Conservation (phyloP, 2,888 invertebrate species). For the Microctonus aethiopoides region DNA sequence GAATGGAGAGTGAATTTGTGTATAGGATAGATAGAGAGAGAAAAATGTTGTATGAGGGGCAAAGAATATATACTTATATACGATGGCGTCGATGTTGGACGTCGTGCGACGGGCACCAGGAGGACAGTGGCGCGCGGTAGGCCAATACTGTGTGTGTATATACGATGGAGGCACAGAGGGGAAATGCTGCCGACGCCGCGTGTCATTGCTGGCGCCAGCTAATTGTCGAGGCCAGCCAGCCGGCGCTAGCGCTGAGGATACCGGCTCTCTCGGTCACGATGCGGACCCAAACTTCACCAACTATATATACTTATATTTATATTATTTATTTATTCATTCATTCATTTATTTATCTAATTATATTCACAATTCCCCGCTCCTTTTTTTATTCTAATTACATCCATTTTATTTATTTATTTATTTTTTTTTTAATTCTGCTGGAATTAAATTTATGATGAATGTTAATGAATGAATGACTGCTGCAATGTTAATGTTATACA, state of each 20-base stretch:
- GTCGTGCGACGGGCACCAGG: slow-evolving; percentile 46
- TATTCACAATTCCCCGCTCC: background rate
- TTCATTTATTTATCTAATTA: slow-evolving; percentile 3
- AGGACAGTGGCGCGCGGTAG: slow-evolving; percentile 61
- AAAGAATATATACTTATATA: background rate
- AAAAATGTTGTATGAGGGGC: background rate
- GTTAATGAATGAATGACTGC: background rate
- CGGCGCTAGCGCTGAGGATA: slow-evolving; percentile 42
- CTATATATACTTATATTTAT: background rate
- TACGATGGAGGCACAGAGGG: slow-evolving; percentile 37
- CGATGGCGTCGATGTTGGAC: slow-evolving; percentile 35
- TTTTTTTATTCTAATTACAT: background rate
- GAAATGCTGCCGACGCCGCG: slow-evolving; percentile 59
- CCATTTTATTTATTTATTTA: background rate
- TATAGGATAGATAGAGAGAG: background rate
- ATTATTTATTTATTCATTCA: slow-evolving; percentile 22
- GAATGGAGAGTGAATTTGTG: slow-evolving; percentile 22
- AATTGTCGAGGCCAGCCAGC: slow-evolving; percentile 65
- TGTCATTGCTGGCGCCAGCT: slow-evolving; percentile 65
- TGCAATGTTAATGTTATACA: background rate
- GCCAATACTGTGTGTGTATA: no score
- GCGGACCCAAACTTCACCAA: slow-evolving; percentile 30
- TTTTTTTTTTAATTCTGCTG: no score
- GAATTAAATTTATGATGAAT: slow-evolving; percentile 42
- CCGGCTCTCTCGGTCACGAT: slow-evolving; percentile 32